Conservation (phyloP, 2,797 vertebrate genomes). For the Hypotaenidia okinawae region DNA sequence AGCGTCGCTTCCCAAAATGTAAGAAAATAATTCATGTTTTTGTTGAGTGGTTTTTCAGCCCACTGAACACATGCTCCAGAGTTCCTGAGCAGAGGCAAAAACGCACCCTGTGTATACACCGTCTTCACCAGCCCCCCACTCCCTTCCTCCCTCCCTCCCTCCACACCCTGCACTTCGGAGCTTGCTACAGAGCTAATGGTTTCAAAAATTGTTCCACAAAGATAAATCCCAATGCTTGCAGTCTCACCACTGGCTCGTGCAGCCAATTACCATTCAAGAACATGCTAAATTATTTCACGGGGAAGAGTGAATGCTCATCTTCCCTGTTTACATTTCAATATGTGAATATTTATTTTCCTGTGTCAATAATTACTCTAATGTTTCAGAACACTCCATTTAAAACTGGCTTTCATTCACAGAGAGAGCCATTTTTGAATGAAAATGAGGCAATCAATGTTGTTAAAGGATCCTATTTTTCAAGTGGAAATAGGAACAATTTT, state of each 20-base stretch:
- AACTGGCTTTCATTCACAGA: slow-evolving; percentile 63
- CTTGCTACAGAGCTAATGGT: not conserved
- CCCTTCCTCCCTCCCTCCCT: not conserved
- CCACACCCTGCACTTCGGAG: not conserved
- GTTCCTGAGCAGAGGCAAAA: not conserved
- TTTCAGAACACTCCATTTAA: slow-evolving; percentile 58
- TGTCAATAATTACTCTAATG: slow-evolving; percentile 66
- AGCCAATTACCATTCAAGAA: not conserved
- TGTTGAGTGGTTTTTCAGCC: slow-evolving; percentile 35
- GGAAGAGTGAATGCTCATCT: slow-evolving; percentile 45
- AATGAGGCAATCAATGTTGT: slow-evolving; percentile 64
- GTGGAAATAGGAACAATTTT: slow-evolving; percentile 37
- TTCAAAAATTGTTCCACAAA: not conserved
- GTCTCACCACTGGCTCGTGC: not conserved
- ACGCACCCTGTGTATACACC: not conserved
- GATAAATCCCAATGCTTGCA: not conserved
- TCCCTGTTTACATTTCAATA: slow-evolving; percentile 50
- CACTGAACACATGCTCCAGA: slow-evolving; percentile 57
- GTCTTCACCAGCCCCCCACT: not conserved
- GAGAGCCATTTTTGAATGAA: slow-evolving; percentile 50
- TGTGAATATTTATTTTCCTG: slow-evolving; percentile 49
- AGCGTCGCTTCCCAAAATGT: not conserved
- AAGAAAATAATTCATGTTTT: not conserved
- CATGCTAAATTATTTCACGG: not conserved
- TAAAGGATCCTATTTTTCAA: slow-evolving; percentile 55